Evolutionary conservation across 2,888 invertebrate genomes (phyloP), one percentile per base, ranked within the genome.

Genomic region (Trypoxylon attenuatum): DNA sequence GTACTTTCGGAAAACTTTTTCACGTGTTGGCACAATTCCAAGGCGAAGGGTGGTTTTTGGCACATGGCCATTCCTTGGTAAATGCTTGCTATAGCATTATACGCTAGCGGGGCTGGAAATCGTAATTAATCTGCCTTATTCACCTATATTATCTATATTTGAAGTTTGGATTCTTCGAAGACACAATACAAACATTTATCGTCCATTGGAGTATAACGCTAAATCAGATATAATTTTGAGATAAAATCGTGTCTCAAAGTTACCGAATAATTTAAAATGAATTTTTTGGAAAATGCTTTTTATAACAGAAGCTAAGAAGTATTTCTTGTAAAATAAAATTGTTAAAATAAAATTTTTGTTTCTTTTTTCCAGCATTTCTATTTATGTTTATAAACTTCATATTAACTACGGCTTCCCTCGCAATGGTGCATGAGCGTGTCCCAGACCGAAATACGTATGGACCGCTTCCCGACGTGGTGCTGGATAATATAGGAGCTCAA

Each of bases 361-460:
- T 53, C 13, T 50, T 5, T 66, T 58, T 73, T 89, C 39, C 88
- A 91, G 91, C 91, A 78, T 91, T 91, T 81, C 82, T 92, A 64
- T 89, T 92, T 78, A 88, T 92, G 87, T 87, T 89, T 77, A 88
- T 90, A 76, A 92, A 90, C 87, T 92, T 92, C 83, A 87, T 92
- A 75, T 80, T 91, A 76, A 91, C 92, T 66, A 90, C 92, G 62
- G 88, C 92, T 82, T 94, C 95, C 56, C 90, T 96, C 80, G 94
- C 96, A 75, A 88, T 95, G 84, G 94, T 96, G 64, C 96, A 97
- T 88, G 96, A 97, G 87, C 91, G 94, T 73, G 91, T 96, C 76
- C 96, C 96, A 45, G 94, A 95, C 88, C 89, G 94, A 71, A 89
- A 90, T 66, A 89, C 89, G 5, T 92, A 93, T 82, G 89, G 90